Percentiles rank a stretch among this genome's conserved stretches.
Conservation (phyloP, 2,888 invertebrate species). For the Eupsilia transversa region DNA sequence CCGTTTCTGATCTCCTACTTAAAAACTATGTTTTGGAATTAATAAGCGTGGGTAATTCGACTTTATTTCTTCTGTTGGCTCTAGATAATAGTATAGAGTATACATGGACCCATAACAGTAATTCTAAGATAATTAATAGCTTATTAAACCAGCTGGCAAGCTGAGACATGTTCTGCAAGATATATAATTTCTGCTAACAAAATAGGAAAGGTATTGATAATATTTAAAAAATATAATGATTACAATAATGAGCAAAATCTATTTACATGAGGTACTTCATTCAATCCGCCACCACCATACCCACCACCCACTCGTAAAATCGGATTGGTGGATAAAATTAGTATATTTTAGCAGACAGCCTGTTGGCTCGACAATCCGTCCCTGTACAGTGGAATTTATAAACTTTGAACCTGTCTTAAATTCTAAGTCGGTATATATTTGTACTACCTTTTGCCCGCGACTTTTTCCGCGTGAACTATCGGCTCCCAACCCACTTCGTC, state of each 20-base stretch:
- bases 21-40: slow-evolving; percentile 11
- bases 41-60: not conserved
- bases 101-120: not conserved
- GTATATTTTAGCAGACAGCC: not conserved
- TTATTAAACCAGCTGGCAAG: not conserved
- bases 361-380: not conserved
- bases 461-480: no score
- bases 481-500: no score
- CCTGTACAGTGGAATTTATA: not conserved
- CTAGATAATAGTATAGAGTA: not conserved
- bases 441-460: no score
- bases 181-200: not conserved
- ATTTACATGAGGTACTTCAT: not conserved
- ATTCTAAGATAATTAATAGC: not conserved
- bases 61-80: not conserved
- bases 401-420: not conserved
- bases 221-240: not conserved
- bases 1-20: slow-evolving; percentile 7
- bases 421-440: no score
- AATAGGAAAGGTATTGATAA: not conserved
- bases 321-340: not conserved
- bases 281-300: not conserved
- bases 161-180: not conserved
- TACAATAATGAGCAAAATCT: not conserved
- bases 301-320: not conserved